Percentiles rank a stretch among this genome's conserved stretches.
These are phyloP conservation scores for Etheostoma spectabile DNA, from an alignment of 2,113 vertebrate species.

Conservation along the genomic window DNA sequence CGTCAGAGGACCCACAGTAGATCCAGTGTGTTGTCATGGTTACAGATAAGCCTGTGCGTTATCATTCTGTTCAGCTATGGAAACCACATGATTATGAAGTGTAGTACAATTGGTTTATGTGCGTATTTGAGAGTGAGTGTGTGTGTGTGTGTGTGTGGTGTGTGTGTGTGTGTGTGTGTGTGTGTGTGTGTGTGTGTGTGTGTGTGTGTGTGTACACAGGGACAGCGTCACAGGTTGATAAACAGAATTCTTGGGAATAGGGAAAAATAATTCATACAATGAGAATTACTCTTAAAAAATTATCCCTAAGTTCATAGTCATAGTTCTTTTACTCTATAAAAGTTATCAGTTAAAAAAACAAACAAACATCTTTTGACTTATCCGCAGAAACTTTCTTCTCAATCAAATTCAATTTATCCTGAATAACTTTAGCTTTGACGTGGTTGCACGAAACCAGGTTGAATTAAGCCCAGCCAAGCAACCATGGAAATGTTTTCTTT, in stretches of 20 bases:
- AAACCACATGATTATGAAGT: constrained; percentile 59
- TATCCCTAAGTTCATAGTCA: constrained; percentile 3
- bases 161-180: constrained; percentile 3
- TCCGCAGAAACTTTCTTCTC: constrained; percentile 42
- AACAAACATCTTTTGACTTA: no score
- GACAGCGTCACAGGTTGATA: constrained; percentile 6
- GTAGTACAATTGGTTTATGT: constrained; percentile 37
- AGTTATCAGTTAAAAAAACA: constrained; percentile 8
- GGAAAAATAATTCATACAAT: neutral
- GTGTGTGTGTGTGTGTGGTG: neutral
- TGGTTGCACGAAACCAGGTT: no score
- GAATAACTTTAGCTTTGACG: no score
- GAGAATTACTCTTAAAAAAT: neutral
- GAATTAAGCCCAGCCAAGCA: no score
- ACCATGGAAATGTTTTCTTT: no score
- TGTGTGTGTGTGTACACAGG: neutral
- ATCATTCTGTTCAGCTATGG: constrained; percentile 51
- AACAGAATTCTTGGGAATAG: constrained; percentile 22
- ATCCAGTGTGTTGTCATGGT: constrained; percentile 64
- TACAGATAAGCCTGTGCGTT: constrained; percentile 67
- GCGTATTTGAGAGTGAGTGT: constrained; percentile 12
- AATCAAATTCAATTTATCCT: neutral
- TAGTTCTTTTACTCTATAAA: neutral
- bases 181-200: neutral
- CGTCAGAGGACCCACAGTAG: constrained; percentile 48